phyloP scores from a whole-genome alignment of 2,888 invertebrate genomes.

The Drosophila prostipennis region DNA sequence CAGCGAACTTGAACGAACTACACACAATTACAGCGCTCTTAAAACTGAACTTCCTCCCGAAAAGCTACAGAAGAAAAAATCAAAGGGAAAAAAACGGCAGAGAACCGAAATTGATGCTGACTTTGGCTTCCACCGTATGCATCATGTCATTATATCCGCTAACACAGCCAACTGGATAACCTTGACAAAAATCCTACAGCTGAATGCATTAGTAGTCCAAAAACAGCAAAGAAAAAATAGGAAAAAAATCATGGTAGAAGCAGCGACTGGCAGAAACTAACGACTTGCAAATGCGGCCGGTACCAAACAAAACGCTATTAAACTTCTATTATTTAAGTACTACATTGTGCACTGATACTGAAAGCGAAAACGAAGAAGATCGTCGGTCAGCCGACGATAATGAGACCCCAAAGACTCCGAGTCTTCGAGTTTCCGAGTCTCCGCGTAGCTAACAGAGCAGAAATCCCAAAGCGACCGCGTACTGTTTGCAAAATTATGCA shows the following conservation, averaged over 20 bases:
- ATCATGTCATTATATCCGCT: slow-evolving; percentile 80
- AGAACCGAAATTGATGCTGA: slow-evolving; percentile 54
- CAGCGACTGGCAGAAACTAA: slow-evolving; percentile 43
- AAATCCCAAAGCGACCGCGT: slow-evolving; percentile 77
- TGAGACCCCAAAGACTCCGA: slow-evolving; percentile 59
- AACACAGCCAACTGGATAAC: slow-evolving; percentile 68
- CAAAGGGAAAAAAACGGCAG: slow-evolving; percentile 11
- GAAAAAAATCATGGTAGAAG: slow-evolving; percentile 9
- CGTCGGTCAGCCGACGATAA: slow-evolving; percentile 67
- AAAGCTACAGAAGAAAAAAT: slow-evolving; percentile 23
- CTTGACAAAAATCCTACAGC: slow-evolving; percentile 83
- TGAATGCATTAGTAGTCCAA: slow-evolving; percentile 83
- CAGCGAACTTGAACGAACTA: slow-evolving; percentile 75
- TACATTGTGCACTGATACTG: slow-evolving; percentile 80
- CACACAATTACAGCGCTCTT: slow-evolving; percentile 66
- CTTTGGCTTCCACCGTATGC: slow-evolving; percentile 50
- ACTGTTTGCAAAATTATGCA: slow-evolving; percentile 79
- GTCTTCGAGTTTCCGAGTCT: slow-evolving; percentile 25
- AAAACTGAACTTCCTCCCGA: slow-evolving; percentile 53
- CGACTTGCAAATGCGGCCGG: slow-evolving; percentile 68
- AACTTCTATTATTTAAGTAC: slow-evolving; percentile 82
- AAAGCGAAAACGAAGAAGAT: slow-evolving; percentile 51
- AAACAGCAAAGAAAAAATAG: slow-evolving; percentile 33
- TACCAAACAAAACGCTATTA: slow-evolving; percentile 76
- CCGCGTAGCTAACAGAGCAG: slow-evolving; percentile 79